Conservation (phyloP, 2,797 vertebrate species). For the Antennarius maculatus region DNA sequence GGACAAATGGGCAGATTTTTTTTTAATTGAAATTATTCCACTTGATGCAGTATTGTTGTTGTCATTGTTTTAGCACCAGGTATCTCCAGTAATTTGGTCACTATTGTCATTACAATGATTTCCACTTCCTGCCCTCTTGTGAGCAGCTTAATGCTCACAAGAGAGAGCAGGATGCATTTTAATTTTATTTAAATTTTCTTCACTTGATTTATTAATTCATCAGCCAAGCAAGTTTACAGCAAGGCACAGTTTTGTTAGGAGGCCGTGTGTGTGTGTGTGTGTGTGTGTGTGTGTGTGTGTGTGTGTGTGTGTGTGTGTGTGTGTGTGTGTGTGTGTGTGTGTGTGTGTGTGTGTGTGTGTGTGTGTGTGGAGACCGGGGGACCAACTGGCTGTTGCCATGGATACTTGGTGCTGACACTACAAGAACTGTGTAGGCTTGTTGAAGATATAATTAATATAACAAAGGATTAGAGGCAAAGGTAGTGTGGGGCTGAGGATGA, state of each 20-base stretch:
- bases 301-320: no score
- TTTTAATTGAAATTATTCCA: not conserved
- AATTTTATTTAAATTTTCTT: constrained; percentile 17
- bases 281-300: constrained; percentile 11
- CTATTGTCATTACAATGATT: constrained; percentile 9
- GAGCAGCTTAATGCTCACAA: no score
- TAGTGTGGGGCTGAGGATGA: constrained; percentile 67
- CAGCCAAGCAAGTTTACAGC: no score
- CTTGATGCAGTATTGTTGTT: not conserved
- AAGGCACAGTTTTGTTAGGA: constrained; percentile 36
- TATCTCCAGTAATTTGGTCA: constrained; percentile 15
- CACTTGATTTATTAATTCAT: not conserved
- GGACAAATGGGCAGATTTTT: not conserved
- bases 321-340: constrained; percentile 16
- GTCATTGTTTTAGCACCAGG: constrained; percentile 15
- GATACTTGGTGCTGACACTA: constrained; percentile 80
- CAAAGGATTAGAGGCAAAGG: constrained; percentile 80
- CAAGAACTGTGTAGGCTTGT: constrained; percentile 82
- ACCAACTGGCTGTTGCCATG: constrained; percentile 83
- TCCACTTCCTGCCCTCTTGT: constrained; percentile 1
- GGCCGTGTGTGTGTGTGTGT: constrained; percentile 5
- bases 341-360: no score
- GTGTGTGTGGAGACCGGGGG: constrained; percentile 15
- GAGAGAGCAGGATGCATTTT: constrained; percentile 9
- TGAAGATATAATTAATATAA: constrained; percentile 86